A percentile compares a stretch with the other conserved stretches of the same genome.
phyloP scores from a whole-genome alignment of 2,888 invertebrate species.

The Aporophyla nigra region DNA sequence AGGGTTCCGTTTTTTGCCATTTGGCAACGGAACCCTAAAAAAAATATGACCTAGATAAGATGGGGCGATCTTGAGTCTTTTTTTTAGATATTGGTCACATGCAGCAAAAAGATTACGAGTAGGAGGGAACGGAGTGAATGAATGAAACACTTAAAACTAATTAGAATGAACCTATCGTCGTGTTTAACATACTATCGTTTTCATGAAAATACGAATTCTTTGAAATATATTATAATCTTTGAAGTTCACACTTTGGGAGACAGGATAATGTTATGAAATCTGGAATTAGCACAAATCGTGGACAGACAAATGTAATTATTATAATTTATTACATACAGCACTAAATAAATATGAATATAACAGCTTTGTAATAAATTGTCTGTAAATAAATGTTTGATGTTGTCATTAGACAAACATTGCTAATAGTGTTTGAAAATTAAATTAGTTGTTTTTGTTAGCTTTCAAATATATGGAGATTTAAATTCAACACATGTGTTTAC shows the following conservation, averaged over 20 bases:
- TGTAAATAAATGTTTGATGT: constrained; percentile 6
- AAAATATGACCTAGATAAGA: not conserved
- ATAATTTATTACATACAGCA: constrained; percentile 12
- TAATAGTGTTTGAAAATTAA: constrained; percentile 12
- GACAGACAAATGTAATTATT: constrained; percentile 1
- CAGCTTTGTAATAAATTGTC: constrained; percentile 9
- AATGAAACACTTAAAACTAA: not conserved
- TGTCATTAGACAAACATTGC: constrained; percentile 4
- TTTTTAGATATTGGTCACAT: not conserved
- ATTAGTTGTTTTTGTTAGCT: constrained; percentile 16
- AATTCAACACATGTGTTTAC: not conserved
- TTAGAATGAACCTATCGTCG: not conserved
- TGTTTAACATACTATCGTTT: not conserved
- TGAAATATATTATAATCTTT: not conserved
- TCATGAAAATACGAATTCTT: constrained; percentile 8
- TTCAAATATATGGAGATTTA: constrained; percentile 7
- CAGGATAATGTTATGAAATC: constrained; percentile 21
- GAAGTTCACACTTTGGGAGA: constrained; percentile 4
- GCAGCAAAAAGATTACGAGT: not conserved
- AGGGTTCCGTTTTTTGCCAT: too few species aligned
- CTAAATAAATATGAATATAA: constrained; percentile 34
- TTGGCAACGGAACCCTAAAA: too few species aligned
- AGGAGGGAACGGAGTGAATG: too few species aligned
- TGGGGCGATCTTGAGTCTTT: not conserved
- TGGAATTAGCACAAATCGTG: constrained; percentile 17